These are phyloP conservation scores for Myotis vivesi DNA, from an alignment of 2,797 vertebrate genomes.

Conservation along the genomic window DNA sequence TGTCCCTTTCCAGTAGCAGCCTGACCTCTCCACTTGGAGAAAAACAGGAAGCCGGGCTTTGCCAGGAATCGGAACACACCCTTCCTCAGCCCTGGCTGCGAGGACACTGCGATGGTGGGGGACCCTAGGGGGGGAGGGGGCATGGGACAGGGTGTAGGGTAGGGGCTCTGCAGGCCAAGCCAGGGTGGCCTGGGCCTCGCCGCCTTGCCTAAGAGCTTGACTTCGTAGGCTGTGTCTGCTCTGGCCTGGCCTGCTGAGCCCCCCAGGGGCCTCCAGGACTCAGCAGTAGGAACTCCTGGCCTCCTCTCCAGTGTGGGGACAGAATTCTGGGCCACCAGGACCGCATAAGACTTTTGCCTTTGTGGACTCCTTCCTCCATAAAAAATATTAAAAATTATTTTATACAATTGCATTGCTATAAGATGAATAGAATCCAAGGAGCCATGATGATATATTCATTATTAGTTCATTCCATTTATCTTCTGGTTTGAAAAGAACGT, in stretches of 20 bases:
- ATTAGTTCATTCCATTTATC: neutral
- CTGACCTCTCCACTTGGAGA: conserved; percentile 67
- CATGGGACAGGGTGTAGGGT: neutral
- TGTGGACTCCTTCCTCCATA: neutral
- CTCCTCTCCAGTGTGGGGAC: neutral
- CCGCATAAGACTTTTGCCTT: neutral
- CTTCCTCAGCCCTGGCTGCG: conserved; percentile 33
- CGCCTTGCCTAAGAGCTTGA: neutral
- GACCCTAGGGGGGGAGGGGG: neutral
- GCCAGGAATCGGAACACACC: conserved; percentile 57
- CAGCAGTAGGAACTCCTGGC: neutral
- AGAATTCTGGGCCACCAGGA: neutral
- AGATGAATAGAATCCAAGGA: neutral
- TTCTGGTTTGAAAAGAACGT: conserved; percentile 44
- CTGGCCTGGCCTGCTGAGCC: neutral
- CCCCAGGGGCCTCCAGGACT: neutral
- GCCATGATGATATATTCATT: neutral
- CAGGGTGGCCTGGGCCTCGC: neutral
- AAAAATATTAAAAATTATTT: neutral
- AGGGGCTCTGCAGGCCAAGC: neutral
- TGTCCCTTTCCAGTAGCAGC: conserved; percentile 38
- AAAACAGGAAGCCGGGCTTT: conserved; percentile 75
- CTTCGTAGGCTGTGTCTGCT: neutral
- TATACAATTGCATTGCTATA: neutral
- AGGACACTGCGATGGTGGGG: neutral